Percentiles rank a stretch among this genome's conserved stretches.
phyloP scores from a whole-genome alignment of 1,140 invertebrate species.

The Lanistes nyassanus region DNA sequence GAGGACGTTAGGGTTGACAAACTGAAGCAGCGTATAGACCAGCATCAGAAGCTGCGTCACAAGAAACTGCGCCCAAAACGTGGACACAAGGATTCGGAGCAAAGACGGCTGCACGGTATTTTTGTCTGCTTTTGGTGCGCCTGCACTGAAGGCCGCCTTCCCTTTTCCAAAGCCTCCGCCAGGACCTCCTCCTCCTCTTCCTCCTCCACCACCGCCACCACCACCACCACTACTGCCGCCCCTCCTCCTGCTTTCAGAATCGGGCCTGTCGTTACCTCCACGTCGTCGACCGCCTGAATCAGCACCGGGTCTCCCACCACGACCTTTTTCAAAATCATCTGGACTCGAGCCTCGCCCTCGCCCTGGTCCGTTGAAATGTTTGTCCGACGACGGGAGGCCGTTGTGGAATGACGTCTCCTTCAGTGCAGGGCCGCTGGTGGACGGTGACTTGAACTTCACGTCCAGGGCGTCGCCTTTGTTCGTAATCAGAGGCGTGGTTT shows the following conservation, averaged over 20 bases:
- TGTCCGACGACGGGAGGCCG: not conserved
- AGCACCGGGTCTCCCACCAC: not conserved
- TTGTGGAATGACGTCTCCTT: constrained; percentile 1
- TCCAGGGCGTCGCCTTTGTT: not conserved
- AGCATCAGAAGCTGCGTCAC: not conserved
- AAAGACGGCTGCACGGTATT: not conserved
- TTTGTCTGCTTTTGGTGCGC: not conserved
- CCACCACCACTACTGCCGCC: constrained; percentile 95
- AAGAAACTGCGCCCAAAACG: not conserved
- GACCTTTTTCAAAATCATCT: not conserved
- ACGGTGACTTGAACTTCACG: not conserved
- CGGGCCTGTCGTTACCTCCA: not conserved
- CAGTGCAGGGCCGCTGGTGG: not conserved
- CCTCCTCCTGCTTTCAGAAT: constrained; percentile 69
- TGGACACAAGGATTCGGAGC: not conserved
- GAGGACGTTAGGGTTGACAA: constrained; percentile 10
- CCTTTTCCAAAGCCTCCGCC: not conserved
- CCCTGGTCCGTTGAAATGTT: not conserved
- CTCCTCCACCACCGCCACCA: not conserved
- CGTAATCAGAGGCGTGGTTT: not conserved
- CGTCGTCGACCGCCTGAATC: not conserved
- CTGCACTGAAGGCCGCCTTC: not conserved
- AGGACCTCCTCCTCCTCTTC: not conserved
- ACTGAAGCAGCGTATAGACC: constrained; percentile 9
- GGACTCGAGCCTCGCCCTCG: not conserved